These are phyloP conservation scores for Monopis laevigella DNA, from an alignment of 2,888 invertebrate species.

Conservation along the genomic window DNA sequence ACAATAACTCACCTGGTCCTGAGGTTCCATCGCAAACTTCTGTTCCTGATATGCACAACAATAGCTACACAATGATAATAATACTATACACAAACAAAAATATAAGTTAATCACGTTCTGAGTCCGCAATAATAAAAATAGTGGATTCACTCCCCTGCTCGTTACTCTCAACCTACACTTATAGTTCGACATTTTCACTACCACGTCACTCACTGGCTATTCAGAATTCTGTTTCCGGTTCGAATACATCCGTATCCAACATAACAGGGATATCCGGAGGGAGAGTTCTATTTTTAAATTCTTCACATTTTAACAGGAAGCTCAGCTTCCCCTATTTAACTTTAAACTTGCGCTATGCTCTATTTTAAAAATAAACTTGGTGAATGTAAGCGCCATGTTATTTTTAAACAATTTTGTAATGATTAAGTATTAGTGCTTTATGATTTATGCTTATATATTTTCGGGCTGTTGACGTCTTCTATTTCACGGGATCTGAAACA, in stretches of 20 bases:
- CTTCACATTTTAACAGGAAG: slow-evolving; percentile 47
- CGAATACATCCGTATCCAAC: slow-evolving; percentile 25
- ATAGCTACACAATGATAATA: slow-evolving; percentile 19
- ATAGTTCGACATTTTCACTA: slow-evolving; percentile 22
- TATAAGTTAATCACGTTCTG: slow-evolving; percentile 27
- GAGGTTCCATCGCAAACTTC: slow-evolving; percentile 85
- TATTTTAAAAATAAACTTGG: background rate
- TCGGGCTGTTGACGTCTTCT: slow-evolving; percentile 2
- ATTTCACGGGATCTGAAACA: slow-evolving; percentile 20
- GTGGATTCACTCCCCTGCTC: slow-evolving; percentile 44
- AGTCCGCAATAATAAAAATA: slow-evolving; percentile 54
- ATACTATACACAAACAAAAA: slow-evolving; percentile 25
- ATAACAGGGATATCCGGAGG: slow-evolving; percentile 28
- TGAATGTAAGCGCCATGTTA: slow-evolving; percentile 43
- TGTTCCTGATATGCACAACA: slow-evolving; percentile 65
- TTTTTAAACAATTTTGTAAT: slow-evolving; percentile 25
- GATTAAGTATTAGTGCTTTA: slow-evolving; percentile 24
- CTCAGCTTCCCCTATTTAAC: slow-evolving; percentile 33
- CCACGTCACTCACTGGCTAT: slow-evolving; percentile 8
- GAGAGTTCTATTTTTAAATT: slow-evolving; percentile 30
- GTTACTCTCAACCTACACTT: slow-evolving; percentile 36
- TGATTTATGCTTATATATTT: slow-evolving; percentile 3
- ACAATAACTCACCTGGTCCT: slow-evolving; percentile 63
- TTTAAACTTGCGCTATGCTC: slow-evolving; percentile 4
- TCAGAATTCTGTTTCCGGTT: slow-evolving; percentile 5